These are phyloP conservation scores for Plebejus melissa DNA, from an alignment of 2,888 invertebrate genomes.

Conservation along the genomic window DNA sequence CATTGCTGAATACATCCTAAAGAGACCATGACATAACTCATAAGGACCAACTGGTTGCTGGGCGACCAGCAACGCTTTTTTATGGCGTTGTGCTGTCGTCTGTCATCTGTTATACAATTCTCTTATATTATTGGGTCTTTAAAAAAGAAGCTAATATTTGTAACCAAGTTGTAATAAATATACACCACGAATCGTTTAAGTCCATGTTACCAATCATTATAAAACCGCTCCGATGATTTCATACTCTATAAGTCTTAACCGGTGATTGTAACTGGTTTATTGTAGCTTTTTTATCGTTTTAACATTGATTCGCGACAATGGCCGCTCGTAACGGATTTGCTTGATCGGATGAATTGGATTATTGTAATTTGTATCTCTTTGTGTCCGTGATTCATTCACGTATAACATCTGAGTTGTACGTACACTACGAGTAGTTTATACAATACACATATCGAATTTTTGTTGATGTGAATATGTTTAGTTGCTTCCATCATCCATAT, in stretches of 20 bases:
- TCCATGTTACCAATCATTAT: not conserved
- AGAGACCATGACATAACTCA: no score
- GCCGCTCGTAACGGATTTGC: conserved; percentile 44
- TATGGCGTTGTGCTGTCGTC: no score
- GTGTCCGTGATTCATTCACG: conserved; percentile 37
- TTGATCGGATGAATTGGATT: conserved; percentile 57
- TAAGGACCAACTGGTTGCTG: no score
- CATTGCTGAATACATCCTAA: no score
- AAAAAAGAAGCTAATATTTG: not conserved
- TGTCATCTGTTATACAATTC: no score
- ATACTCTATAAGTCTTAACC: not conserved
- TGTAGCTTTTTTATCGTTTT: conserved; percentile 34
- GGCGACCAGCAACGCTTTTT: no score
- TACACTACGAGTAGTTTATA: not conserved
- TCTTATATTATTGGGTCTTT: not conserved
- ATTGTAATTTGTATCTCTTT: conserved; percentile 47
- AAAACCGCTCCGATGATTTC: not conserved
- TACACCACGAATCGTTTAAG: not conserved
- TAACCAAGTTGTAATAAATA: not conserved
- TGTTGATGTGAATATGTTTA: no score
- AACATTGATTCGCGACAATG: conserved; percentile 39
- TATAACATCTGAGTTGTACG: conserved; percentile 24
- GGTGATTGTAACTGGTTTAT: conserved; percentile 26
- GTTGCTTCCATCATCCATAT: no score
- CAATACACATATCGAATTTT: no score